Percentiles rank a stretch among this genome's conserved stretches.
Evolutionary conservation across 2,888 invertebrate species (phyloP).

Genomic region (Athalia rosae): DNA sequence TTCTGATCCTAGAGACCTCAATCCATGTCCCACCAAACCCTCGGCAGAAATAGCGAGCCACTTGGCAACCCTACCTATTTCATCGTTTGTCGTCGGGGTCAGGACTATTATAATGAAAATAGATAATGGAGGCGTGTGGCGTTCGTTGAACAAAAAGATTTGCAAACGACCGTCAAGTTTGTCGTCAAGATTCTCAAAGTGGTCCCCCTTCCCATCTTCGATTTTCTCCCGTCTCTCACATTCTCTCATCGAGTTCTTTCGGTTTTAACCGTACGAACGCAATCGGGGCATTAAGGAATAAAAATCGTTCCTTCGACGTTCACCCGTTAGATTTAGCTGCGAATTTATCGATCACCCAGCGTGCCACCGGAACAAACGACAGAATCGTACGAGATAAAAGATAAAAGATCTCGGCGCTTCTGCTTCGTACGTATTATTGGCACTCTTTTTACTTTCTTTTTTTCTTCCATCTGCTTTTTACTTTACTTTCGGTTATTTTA

Average conservation of each 20-base stretch:
- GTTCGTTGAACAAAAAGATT: background rate
- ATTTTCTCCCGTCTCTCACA: background rate
- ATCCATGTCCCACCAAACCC: constrained; percentile 32
- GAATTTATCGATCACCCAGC: background rate
- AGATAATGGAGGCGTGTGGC: background rate
- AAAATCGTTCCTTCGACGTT: background rate
- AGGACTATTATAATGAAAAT: constrained; percentile 25
- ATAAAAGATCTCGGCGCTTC: background rate
- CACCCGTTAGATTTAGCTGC: background rate
- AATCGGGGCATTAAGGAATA: background rate
- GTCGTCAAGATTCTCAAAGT: background rate
- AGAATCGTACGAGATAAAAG: background rate
- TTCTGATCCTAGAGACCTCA: constrained; percentile 37
- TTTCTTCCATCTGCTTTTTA: background rate
- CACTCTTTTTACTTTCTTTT: no score
- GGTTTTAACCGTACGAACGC: no score
- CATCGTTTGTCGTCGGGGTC: constrained; percentile 3
- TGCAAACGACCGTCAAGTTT: background rate
- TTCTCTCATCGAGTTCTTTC: background rate
- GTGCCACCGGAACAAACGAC: constrained; percentile 16
- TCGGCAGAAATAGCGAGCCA: constrained; percentile 36
- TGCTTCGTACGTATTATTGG: background rate
- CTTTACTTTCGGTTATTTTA: background rate
- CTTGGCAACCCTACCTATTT: constrained; percentile 17
- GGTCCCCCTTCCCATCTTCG: background rate